Evolutionary conservation across 2,888 invertebrate species (phyloP), one percentile per base, ranked within the genome.

Genomic region (Dicyrtomina minuta): DNA sequence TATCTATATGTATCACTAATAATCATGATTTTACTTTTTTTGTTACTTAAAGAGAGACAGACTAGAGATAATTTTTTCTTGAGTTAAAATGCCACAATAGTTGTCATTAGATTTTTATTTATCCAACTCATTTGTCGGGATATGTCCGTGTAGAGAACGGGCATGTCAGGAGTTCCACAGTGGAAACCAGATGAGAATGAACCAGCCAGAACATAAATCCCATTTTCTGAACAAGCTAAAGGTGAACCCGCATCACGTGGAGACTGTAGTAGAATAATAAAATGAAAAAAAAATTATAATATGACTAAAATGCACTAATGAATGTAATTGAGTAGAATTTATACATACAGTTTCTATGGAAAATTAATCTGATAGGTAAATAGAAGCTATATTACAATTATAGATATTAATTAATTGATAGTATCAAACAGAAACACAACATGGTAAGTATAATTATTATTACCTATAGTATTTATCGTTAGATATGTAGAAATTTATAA

Each of bases 221-320:
- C 67, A 6, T 56, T 58, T 56, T 64, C 62, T 8, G 66, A 44
- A 51, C 77, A 77, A 4, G 74, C 75, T 55, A 77, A 53, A 3
- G 77, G 77, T 10, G 74, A 74, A 1, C 77, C 77, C 10, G 75
- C 75, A 56, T 77, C 77, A 22, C 77, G 51, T 1, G 77, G 77
- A 62, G 70, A 70, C 72, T 74, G 64, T 39, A 65, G 69, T 41
- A 10, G 20, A 59, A 12, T n/a, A n/a, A n/a, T n/a, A n/a, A n/a
- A n/a, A n/a, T n/a, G n/a, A n/a, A n/a, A n/a, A n/a, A n/a, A n/a
- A n/a, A n/a, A n/a, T n/a, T n/a, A n/a, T n/a, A n/a, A n/a, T n/a
- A n/a, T n/a, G n/a, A 49, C 12, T 49, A 62, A 15, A 20, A 49
- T 26, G 5, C 15, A 65, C 20, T 2, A 49, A 46, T 5, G 43